phyloP scores from a whole-genome alignment of 2,888 invertebrate genomes.

The Acanthosepion lycidas region DNA sequence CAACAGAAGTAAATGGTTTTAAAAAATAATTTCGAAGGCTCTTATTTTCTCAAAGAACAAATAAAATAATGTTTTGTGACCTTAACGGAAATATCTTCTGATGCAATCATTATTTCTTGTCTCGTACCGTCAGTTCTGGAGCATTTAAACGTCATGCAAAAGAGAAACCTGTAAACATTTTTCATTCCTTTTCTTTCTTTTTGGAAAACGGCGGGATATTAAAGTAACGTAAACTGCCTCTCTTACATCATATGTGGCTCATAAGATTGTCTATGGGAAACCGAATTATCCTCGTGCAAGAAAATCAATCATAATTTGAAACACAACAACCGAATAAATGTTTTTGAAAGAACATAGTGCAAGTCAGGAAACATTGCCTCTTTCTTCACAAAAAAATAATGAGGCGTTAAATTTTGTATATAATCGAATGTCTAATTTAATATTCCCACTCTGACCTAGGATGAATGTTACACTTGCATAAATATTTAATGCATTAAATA shows the following conservation, averaged over 20 bases:
- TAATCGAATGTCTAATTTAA: too few relatives aligned
- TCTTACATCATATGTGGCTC: background rate
- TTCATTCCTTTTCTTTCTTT: background rate
- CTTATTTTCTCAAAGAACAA: background rate
- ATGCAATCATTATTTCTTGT: background rate
- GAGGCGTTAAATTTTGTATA: too few relatives aligned
- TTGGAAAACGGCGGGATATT: background rate
- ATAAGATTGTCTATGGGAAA: background rate
- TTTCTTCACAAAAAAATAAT: too few relatives aligned
- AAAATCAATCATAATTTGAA: background rate
- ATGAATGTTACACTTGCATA: too few relatives aligned
- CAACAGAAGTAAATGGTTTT: too few relatives aligned
- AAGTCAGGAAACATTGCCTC: too few relatives aligned
- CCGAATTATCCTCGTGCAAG: background rate
- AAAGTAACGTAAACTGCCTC: background rate
- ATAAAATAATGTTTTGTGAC: background rate
- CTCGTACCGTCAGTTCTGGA: background rate
- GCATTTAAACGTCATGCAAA: background rate
- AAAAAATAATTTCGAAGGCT: background rate
- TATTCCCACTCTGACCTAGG: too few relatives aligned
- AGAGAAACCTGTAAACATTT: background rate
- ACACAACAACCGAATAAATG: too few relatives aligned
- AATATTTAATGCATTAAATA: too few relatives aligned
- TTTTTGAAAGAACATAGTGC: too few relatives aligned
- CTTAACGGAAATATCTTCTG: conserved; percentile 3